Evolutionary conservation across 2,113 vertebrate genomes (phyloP).

Genomic region (Callopanchax toddi): DNA sequence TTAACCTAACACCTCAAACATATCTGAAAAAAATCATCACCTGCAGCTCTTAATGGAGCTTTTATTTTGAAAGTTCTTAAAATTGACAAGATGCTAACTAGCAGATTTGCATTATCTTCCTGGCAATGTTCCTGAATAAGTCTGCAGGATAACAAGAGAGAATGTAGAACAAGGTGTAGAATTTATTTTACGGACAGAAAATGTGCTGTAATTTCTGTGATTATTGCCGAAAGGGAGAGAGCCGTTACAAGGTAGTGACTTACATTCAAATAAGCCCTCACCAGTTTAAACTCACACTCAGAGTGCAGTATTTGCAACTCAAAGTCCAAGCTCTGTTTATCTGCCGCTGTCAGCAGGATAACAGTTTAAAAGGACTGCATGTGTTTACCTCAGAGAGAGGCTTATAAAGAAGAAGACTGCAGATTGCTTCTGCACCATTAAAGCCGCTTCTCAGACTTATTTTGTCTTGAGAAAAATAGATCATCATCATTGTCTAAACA

Average conservation of each 20-base stretch:
- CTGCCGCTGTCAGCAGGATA: slow-evolving; percentile 13
- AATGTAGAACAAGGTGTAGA: not conserved
- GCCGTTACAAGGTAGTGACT: slow-evolving; percentile 1
- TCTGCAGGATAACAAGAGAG: not conserved
- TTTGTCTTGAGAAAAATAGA: slow-evolving; percentile 47
- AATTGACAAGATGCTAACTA: slow-evolving; percentile 7
- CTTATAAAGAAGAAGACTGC: slow-evolving; percentile 49
- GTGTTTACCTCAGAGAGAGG: slow-evolving; percentile 53
- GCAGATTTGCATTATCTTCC: slow-evolving; percentile 2
- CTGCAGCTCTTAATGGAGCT: not conserved
- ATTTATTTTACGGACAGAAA: not conserved
- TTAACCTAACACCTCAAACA: slow-evolving; percentile 19
- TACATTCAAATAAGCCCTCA: slow-evolving; percentile 3
- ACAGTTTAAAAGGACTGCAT: slow-evolving; percentile 29
- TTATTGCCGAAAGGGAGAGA: not conserved
- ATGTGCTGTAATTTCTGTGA: slow-evolving; percentile 1
- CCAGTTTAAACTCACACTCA: not conserved
- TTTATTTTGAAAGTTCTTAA: slow-evolving; percentile 39
- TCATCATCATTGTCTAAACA: slow-evolving; percentile 51
- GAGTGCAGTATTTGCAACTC: slow-evolving; percentile 36
- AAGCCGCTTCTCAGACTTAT: slow-evolving; percentile 42
- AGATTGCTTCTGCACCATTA: no score
- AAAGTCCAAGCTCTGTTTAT: slow-evolving; percentile 49
- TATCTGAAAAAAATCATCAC: slow-evolving; percentile 14
- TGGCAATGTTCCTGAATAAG: slow-evolving; percentile 7